phyloP scores from a whole-genome alignment of 2,888 invertebrate species.

The Eulithis testata region DNA sequence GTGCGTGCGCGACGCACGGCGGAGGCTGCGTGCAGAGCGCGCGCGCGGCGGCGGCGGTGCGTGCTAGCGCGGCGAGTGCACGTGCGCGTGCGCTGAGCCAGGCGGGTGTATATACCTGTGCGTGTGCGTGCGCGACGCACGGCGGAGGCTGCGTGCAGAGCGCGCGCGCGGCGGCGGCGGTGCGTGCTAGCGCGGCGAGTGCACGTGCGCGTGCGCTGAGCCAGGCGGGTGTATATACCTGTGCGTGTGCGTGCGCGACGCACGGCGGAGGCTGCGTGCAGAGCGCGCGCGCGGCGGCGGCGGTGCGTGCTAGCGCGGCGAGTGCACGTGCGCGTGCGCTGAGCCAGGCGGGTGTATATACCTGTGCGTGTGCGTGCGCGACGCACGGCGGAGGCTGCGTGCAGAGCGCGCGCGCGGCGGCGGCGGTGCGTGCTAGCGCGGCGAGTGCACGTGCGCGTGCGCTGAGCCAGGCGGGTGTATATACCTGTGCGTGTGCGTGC shows the following conservation, averaged over 20 bases:
- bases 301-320: slow-evolving; percentile 82
- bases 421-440: slow-evolving; percentile 75
- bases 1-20: slow-evolving; percentile 92
- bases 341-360: slow-evolving; percentile 56
- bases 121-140: slow-evolving; percentile 91
- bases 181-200: slow-evolving; percentile 85
- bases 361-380: slow-evolving; percentile 85
- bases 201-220: slow-evolving; percentile 89
- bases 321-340: slow-evolving; percentile 90
- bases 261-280: slow-evolving; percentile 97
- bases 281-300: slow-evolving; percentile 88
- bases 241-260: slow-evolving; percentile 88
- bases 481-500: slow-evolving; percentile 73
- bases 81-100: slow-evolving; percentile 87
- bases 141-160: slow-evolving; percentile 96
- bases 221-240: slow-evolving; percentile 55
- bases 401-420: slow-evolving; percentile 90
- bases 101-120: slow-evolving; percentile 45
- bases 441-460: slow-evolving; percentile 91
- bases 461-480: slow-evolving; percentile 73
- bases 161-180: slow-evolving; percentile 87
- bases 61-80: slow-evolving; percentile 87
- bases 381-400: slow-evolving; percentile 97
- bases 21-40: slow-evolving; percentile 95
- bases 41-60: slow-evolving; percentile 85